Evolutionary conservation across 2,888 invertebrate species (phyloP), one percentile per base, ranked within the genome.

Genomic region (Meteorus colon): DNA sequence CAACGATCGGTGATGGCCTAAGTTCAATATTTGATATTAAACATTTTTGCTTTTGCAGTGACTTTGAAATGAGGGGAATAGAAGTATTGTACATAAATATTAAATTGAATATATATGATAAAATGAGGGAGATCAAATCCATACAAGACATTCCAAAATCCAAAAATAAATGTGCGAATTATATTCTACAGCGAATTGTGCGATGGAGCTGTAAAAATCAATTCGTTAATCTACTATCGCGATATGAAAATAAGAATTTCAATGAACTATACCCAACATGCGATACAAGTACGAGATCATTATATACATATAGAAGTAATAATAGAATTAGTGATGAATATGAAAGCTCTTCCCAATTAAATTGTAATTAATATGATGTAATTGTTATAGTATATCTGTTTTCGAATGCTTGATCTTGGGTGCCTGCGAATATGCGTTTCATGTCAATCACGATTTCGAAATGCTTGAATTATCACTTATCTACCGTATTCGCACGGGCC

Each of bases 401-500:
- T 60, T 77, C 8, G 19, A 55, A 77, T 73, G 78, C 80, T 80
- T 80, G 31, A 77, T 77, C 78, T 78, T 72, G 78, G 75, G 71
- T 79, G 76, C 77, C 77, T 78, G 80, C 78, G 80, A 80, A 79
- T 79, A 78, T 77, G 41, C 76, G 65, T 77, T 71, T 48, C 48
- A 68, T 75, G 63, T 73, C 68, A 65, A 65, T 60, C 72, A 62
- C 24, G 24, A 55, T 55, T 55, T 24, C n/a, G 24, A n/a, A 72
- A 78, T 79, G 81, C 81, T 82, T 84, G 73, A 70, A 72, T 77
- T 79, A 74, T 81, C 81, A 81, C 82, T 80, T 78, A 76, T 77
- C 78, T 79, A 82, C 77, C 77, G 83, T 84, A 82, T 83, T 77
- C 78, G 78, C 76, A 82, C 83, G 81, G 81, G 82, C 80, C 81